Evolutionary conservation across 2,888 invertebrate genomes (phyloP).

Genomic region (Pomacea canaliculata): DNA sequence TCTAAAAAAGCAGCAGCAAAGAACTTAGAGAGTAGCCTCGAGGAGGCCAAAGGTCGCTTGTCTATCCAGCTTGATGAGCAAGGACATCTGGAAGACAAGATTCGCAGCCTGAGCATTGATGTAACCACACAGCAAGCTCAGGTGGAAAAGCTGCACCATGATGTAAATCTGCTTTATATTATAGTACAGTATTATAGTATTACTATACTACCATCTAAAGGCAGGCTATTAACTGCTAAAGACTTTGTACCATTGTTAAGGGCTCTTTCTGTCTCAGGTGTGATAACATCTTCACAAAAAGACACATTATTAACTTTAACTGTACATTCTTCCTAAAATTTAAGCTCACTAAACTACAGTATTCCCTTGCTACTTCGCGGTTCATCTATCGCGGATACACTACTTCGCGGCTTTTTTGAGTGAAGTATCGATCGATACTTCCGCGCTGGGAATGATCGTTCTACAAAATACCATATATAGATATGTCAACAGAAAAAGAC

Average conservation of each 20-base stretch:
- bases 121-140: constrained; percentile 58
- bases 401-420: too few species aligned
- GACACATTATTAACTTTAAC: neutral
- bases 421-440: too few species aligned
- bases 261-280: too few species aligned
- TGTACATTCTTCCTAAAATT: too few species aligned
- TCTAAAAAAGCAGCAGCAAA: constrained; percentile 51
- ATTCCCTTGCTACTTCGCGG: too few species aligned
- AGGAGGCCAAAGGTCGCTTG: constrained; percentile 54
- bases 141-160: constrained; percentile 57
- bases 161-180: constrained; percentile 45
- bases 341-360: too few species aligned
- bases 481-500: too few species aligned
- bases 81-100: constrained; percentile 58
- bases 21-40: constrained; percentile 56
- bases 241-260: neutral
- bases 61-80: constrained; percentile 58
- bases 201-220: neutral
- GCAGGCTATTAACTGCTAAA: neutral
- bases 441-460: too few species aligned
- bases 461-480: too few species aligned
- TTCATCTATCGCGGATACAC: too few species aligned
- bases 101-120: constrained; percentile 57
- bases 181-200: neutral
- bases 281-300: neutral